A percentile compares a stretch with the other conserved stretches of the same genome.
Evolutionary conservation across 2,113 vertebrate genomes (phyloP).

Genomic region (Pomatorhinus ruficollis): DNA sequence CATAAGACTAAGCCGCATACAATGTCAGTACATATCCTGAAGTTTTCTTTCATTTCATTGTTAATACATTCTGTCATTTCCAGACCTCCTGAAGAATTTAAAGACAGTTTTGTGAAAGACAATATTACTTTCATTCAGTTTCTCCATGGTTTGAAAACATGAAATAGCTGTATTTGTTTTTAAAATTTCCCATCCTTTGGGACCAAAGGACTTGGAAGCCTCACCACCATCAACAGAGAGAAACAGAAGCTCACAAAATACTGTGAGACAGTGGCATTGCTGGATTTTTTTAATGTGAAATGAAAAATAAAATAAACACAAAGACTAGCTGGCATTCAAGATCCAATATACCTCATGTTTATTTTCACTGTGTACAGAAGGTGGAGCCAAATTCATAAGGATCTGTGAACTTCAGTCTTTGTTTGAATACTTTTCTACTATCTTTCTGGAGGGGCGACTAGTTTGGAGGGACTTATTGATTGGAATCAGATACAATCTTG

Average conservation of each 20-base stretch:
- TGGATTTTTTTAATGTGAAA: background rate
- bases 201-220: background rate
- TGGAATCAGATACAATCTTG: background rate
- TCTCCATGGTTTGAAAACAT: background rate
- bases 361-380: conserved; percentile 77
- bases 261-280: background rate
- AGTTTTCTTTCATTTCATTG: background rate
- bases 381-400: conserved; percentile 78
- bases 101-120: background rate
- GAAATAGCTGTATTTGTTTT: background rate
- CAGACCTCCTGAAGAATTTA: background rate
- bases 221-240: background rate
- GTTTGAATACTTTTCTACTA: background rate
- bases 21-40: background rate
- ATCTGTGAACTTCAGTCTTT: conserved; percentile 40
- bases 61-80: background rate
- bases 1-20: background rate
- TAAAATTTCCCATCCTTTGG: background rate
- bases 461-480: background rate
- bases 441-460: background rate
- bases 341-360: conserved; percentile 25
- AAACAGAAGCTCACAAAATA: background rate
- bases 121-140: background rate
- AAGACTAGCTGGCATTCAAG: background rate
- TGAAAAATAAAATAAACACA: background rate